Base-by-base conservation (phyloP, 2,888 invertebrate species). In the Theodoxus fluviatilis region DNA sequence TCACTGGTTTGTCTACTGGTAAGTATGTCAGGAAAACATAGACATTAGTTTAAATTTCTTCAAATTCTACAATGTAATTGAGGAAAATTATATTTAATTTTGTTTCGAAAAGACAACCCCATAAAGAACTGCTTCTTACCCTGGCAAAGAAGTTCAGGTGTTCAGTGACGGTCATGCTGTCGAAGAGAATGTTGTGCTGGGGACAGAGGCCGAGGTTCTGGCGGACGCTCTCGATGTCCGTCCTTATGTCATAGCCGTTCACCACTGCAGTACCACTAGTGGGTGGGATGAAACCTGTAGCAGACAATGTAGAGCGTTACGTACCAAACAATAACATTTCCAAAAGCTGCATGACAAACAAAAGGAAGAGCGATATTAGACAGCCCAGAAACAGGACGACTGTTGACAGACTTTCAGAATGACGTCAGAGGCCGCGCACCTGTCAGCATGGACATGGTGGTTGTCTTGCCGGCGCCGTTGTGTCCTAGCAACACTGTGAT, bases 141-240 rank as follows among this genome's bases (percentile, higher is more conserved):
- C 91, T 90, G 49, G 93, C 91, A 81, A 93, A 95, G 88, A 95
- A 94, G 72, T 92, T 90, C 31, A 95, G 88, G 84, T 95, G 94
- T 85, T 95, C 94, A 25, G 89, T 88, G 1, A 94, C 94, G 0
- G 94, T 94, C 61, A 95, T 88, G 75, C 93, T 92, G 75, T 92
- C 92, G 83, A 94, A 94, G 0, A 95, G 89, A 2, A 94, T 92
- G 86, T 94, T 93, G 84, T 94, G 93, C 83, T 96, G 86, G 0
- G 96, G 95, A 85, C 96, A 97, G 66, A 95, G 90, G 0, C 96
- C 96, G 68, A 97, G 89, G 75, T 92, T 92, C 61, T 90, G 89
- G 15, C 94, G 90, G 0, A 93, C 93, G 0, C 88, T 88, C 1
- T 87, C 85, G 70, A 92, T 89, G 76, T 93, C 90, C 0, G 87